phyloP scores from a whole-genome alignment of 2,797 vertebrate genomes.

The Potorous gilbertii region DNA sequence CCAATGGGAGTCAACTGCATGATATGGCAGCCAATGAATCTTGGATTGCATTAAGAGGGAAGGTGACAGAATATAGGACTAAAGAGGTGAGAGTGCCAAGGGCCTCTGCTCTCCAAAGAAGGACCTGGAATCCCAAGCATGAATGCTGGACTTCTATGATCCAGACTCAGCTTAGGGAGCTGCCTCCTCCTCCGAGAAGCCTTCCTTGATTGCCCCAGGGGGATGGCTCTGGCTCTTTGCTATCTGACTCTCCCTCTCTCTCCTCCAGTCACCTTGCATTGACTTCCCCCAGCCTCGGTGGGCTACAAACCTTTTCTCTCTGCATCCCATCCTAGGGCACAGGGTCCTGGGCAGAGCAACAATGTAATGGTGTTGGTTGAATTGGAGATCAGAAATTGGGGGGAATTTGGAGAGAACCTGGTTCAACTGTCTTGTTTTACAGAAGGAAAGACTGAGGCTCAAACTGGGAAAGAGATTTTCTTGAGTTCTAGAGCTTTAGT shows the following conservation, averaged over 20 bases:
- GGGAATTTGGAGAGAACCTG: neutral
- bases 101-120: neutral
- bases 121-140: neutral
- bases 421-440: neutral
- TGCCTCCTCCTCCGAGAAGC: neutral
- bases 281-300: too few species aligned
- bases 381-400: neutral
- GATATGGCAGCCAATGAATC: too few species aligned
- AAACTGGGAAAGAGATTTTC: neutral
- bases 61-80: too few species aligned
- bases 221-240: too few species aligned
- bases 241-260: too few species aligned
- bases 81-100: neutral
- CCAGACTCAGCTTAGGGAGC: neutral
- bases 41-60: neutral
- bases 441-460: too few species aligned
- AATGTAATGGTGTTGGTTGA: too few species aligned
- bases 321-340: too few species aligned
- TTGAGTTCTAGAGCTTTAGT: neutral
- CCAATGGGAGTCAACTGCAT: neutral
- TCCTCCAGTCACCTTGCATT: too few species aligned
- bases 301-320: too few species aligned
- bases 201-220: neutral
- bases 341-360: too few species aligned
- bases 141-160: neutral